Percentiles rank a stretch among this genome's conserved stretches.
Evolutionary conservation across 2,113 vertebrate species (phyloP).

Genomic region (Colius striatus): DNA sequence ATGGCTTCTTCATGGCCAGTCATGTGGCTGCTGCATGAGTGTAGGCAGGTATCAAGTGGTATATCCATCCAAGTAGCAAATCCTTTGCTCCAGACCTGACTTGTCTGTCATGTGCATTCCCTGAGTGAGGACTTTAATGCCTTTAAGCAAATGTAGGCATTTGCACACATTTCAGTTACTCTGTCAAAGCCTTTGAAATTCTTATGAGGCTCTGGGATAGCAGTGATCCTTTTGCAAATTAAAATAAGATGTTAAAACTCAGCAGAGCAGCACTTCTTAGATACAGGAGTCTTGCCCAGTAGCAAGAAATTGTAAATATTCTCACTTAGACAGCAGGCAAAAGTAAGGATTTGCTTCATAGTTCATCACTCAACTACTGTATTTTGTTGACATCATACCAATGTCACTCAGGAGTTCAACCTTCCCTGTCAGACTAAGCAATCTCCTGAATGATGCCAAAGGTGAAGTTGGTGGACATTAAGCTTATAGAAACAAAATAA

Average conservation of each 20-base stretch:
- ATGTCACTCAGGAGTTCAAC: not conserved
- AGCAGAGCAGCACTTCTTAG: not conserved
- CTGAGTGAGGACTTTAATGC: not conserved
- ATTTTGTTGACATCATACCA: not conserved
- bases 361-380: not conserved
- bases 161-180: not conserved
- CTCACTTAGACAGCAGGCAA: rapidly evolving
- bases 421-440: not conserved
- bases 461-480: not conserved
- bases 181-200: slow-evolving; percentile 1
- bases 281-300: not conserved
- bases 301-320: not conserved
- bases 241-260: not conserved
- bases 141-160: rapidly evolving
- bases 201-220: not conserved
- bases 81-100: not conserved
- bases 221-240: not conserved
- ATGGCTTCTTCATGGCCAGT: not conserved
- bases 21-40: not conserved
- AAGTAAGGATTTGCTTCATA: not conserved
- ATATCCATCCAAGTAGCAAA: not conserved
- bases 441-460: not conserved
- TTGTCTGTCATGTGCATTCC: not conserved
- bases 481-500: not conserved
- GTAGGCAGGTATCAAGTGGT: rapidly evolving